Evolutionary conservation across 2,888 invertebrate species (phyloP), one percentile per base, ranked within the genome.

Genomic region (Strigamia transsilvanica): DNA sequence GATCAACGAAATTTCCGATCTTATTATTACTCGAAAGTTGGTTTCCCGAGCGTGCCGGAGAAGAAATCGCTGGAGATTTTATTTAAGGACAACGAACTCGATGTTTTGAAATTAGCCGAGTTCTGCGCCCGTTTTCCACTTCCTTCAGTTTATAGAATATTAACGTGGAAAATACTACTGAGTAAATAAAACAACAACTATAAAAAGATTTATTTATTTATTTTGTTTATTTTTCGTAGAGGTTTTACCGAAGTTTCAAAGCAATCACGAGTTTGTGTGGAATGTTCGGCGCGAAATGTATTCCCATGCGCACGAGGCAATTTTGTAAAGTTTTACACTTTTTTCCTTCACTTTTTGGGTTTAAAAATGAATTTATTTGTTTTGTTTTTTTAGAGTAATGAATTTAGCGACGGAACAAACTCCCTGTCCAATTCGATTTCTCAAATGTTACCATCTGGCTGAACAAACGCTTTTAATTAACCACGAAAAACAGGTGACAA

Each of bases 11-110:
- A 90, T 84, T 90, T 90, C 85, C 86, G 90, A 7, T 88, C 88
- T n/a, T 87, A 89, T 82, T 90, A 89, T 84, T 89, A 90, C 84
- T 89, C 89, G 83, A 90, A 89, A 86, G 95, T 96, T 13, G 96
- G 96, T 51, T 96, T 95, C 88, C 85, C 87, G 82, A 86, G 87
- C 21, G 94, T 96, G 0, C 96, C 96, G 88, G 95, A 95, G 86
- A 96, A 95, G 88, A 95, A 94, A 89, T 95, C 95, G 0, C 89
- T 97, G 73, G 95, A 97, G 89, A 95, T 95, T 86, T 89, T 97
- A 15, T 89, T 97, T 85, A 95, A 95, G 86, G 96, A 97, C 85
- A 94, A 93, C 86, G 93, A 93, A 15, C 90, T 93, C 87, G 95
- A 95, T 87, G 91, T 91, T 86, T 91, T 91, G 7, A 95, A 95